phyloP scores from a whole-genome alignment of 2,888 invertebrate genomes.

The Eupeodes latifasciatus region DNA sequence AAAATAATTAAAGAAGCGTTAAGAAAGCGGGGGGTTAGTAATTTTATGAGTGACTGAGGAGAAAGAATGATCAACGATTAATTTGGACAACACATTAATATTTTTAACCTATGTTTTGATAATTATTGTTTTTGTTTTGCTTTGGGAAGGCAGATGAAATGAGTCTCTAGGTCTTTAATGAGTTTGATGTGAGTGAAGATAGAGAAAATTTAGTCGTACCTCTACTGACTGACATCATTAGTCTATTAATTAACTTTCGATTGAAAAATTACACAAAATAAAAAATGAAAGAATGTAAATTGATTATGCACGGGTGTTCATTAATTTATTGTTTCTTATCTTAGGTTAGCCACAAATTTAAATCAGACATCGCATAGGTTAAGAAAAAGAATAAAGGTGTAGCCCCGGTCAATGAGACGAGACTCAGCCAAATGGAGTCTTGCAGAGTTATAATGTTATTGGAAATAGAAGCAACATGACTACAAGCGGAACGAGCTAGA shows the following conservation, averaged over 20 bases:
- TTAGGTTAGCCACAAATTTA: slow-evolving; percentile 39
- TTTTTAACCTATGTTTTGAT: not conserved
- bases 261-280: not conserved
- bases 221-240: slow-evolving; percentile 42
- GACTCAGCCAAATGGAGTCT: slow-evolving; percentile 30
- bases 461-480: slow-evolving; percentile 24
- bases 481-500: slow-evolving; percentile 33
- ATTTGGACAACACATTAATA: slow-evolving; percentile 63
- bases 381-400: too few species aligned
- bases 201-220: slow-evolving; percentile 21
- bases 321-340: slow-evolving; percentile 60
- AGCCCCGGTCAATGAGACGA: too few species aligned
- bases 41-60: slow-evolving; percentile 56
- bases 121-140: slow-evolving; percentile 10
- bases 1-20: not conserved
- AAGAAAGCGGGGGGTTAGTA: slow-evolving; percentile 51
- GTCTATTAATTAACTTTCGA: slow-evolving; percentile 55
- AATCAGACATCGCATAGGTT: slow-evolving; percentile 39
- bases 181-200: slow-evolving; percentile 40
- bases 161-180: slow-evolving; percentile 37
- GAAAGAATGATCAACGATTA: slow-evolving; percentile 56
- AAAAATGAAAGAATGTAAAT: slow-evolving; percentile 37
- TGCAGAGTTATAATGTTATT: slow-evolving; percentile 48
- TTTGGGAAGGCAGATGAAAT: not conserved
- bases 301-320: slow-evolving; percentile 58